Base-by-base conservation (phyloP, 37 sponge, comb jelly and placozoan genomes). In the Eunapius fragilis region DNA sequence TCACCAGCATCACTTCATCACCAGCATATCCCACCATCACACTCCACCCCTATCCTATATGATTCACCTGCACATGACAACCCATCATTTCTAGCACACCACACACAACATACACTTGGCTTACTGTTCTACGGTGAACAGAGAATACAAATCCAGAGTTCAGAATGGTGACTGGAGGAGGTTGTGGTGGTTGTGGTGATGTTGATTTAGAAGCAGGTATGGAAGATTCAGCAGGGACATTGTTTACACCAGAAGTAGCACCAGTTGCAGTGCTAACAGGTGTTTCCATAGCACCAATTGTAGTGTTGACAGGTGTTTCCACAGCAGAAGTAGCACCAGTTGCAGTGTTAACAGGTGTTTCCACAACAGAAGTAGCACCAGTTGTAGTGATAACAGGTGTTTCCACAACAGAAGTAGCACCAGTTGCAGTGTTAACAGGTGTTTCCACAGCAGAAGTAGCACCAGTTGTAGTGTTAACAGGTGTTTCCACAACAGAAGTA, bases 111-210 rank as follows among this genome's bases (percentile, higher is more conserved):
- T 12, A 78, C 27, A 27, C 2, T n/a, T n/a, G n/a, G n/a, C 87
- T 87, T 31, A 87, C 87, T 30, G 74, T 80, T 71, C 48, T 87
- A 0, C 87, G 72, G 69, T 89, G 89, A 23, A 89, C 22, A 1
- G 85, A 81, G 33, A 89, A 89, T 30, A 89, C 38, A 38, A 84
- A 89, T 27, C 88, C 88, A 84, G 75, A 76, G 68, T 83, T 58
- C 19, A 13, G 75, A 6, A 73, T 73, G 38, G 4, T 33, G 27
- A 32, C 27, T 45, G 74, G 37, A 31, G 37, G 76, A 0, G 26
- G 31, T n/a, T 74, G 84, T 25, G 70, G 76, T 19, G 26, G 49
- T n/a, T 67, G 84, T 25, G 41, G 2, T 24, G 68, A 2, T 24
- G 34, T 34, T 19, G 69, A 24, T 14, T 70, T 33, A 30, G 11